These are phyloP conservation scores for Drosophila pseudoobscura DNA, from an alignment of 1,140 invertebrate genomes.

Conservation along the genomic window DNA sequence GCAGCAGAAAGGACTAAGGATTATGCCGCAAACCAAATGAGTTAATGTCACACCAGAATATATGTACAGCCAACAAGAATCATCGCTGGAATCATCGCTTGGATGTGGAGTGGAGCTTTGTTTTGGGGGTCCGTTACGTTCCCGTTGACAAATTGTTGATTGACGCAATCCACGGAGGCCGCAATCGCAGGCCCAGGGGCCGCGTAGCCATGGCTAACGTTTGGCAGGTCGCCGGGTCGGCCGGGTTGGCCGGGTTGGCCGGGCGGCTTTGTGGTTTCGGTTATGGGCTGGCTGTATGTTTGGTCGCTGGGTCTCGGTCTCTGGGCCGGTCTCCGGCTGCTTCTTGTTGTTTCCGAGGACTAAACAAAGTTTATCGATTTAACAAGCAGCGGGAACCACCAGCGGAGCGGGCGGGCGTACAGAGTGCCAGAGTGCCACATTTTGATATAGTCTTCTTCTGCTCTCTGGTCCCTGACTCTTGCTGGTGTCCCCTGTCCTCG, in stretches of 20 bases:
- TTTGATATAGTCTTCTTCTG: constrained; percentile 35
- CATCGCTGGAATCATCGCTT: constrained; percentile 1
- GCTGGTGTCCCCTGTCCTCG: background rate
- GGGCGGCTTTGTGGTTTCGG: constrained; percentile 33
- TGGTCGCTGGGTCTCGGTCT: constrained; percentile 25
- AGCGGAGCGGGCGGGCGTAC: constrained; percentile 27
- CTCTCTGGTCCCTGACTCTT: constrained; percentile 17
- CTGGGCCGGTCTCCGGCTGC: constrained; percentile 47
- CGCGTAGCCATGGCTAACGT: constrained; percentile 60
- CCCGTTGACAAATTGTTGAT: constrained; percentile 74
- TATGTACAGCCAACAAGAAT: constrained; percentile 4
- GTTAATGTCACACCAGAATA: constrained; percentile 26
- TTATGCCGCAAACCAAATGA: background rate
- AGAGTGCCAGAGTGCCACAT: constrained; percentile 73
- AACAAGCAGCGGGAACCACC: constrained; percentile 64
- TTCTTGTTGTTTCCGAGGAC: constrained; percentile 73
- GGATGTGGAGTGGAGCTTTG: background rate
- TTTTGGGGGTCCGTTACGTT: constrained; percentile 25
- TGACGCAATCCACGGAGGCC: constrained; percentile 64
- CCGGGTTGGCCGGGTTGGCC: constrained; percentile 5
- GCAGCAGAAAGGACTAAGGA: too few species aligned
- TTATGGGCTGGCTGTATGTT: constrained; percentile 30
- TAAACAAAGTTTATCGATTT: constrained; percentile 82
- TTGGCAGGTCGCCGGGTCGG: constrained; percentile 10
- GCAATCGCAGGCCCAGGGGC: constrained; percentile 15